Evolutionary conservation across 2,888 invertebrate species (phyloP).

Genomic region (Chesias legatella): DNA sequence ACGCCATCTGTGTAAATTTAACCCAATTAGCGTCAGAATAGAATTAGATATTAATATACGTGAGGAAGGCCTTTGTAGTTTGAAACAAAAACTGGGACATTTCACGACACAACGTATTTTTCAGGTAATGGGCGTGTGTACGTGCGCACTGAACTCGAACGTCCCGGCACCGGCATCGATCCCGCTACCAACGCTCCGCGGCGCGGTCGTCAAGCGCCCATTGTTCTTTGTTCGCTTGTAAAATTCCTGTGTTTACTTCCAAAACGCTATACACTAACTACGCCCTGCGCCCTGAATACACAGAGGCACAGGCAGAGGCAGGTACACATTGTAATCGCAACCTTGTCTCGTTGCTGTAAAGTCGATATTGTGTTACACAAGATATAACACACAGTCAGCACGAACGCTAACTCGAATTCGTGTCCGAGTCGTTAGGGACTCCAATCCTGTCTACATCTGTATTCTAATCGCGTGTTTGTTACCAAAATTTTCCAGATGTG

Average conservation of each 20-base stretch:
- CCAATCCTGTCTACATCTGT: conserved; percentile 36
- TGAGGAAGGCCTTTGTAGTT: too few relatives aligned
- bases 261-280: conserved; percentile 29
- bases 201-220: conserved; percentile 7
- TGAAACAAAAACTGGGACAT: too few relatives aligned
- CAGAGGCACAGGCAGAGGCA: conserved; percentile 46
- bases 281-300: conserved; percentile 31
- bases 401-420: conserved; percentile 52
- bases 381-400: conserved; percentile 30
- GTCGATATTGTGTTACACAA: conserved; percentile 20
- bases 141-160: too few relatives aligned
- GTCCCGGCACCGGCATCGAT: conserved; percentile 12
- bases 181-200: conserved; percentile 8
- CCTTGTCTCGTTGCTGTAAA: conserved; percentile 27
- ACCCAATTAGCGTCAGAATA: too few relatives aligned
- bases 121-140: too few relatives aligned
- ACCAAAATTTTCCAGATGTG: not conserved
- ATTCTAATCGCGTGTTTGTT: conserved; percentile 10
- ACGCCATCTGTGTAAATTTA: too few relatives aligned
- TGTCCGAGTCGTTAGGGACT: conserved; percentile 56
- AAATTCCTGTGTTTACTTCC: conserved; percentile 44
- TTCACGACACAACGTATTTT: too few relatives aligned
- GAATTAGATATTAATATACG: too few relatives aligned
- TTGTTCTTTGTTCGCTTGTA: conserved; percentile 41
- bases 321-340: conserved; percentile 4